Base-by-base conservation (phyloP, 2,888 invertebrate genomes). In the Dilophus febrilis region DNA sequence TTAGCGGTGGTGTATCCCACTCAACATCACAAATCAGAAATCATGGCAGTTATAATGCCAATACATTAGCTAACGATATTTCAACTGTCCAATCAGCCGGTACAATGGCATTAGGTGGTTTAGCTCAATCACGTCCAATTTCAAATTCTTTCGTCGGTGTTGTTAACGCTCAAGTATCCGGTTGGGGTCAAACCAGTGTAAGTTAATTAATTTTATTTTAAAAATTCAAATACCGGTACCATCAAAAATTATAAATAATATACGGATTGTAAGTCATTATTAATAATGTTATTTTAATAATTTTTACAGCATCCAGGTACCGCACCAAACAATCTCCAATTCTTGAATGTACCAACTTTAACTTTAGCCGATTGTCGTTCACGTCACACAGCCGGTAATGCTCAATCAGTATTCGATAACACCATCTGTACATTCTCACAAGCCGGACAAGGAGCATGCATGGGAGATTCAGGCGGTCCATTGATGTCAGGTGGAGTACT, bases 391-490 rank as follows among this genome's bases (percentile, higher is more conserved):
- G 18, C 28, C 6, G 33, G 22, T 16, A 29, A 27, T 28, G 27
- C 16, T 8, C 12, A 26, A 13, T 22, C 31, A 2, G 37, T 44
- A n/a, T 30, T 37, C 14, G 42, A 41, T 28, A 38, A 34, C 32
- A 41, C 28, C 6, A 37, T 44, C 26, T 44, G 44, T 29, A 40
- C 42, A 32, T 42, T 42, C 37, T 27, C 36, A 22, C 14, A 33
- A 11, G 12, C 31, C 4, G 42, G 42, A 30, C 32, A 36, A 30
- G 44, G 44, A 11, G 38, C 13, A 1, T 44, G 44, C 40, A 40
- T 40, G 40, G 44, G 41, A 19, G 42, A 54, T 40, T 52, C 53
- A 34, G 55, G 55, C 13, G 50, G 53, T 12, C 53, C 54, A 32
- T 22, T 22, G 22, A 22, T 22, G 22, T 6, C 5, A 4, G 22